phyloP scores from a whole-genome alignment of 2,888 invertebrate species.

The Folsomia manolachei region DNA sequence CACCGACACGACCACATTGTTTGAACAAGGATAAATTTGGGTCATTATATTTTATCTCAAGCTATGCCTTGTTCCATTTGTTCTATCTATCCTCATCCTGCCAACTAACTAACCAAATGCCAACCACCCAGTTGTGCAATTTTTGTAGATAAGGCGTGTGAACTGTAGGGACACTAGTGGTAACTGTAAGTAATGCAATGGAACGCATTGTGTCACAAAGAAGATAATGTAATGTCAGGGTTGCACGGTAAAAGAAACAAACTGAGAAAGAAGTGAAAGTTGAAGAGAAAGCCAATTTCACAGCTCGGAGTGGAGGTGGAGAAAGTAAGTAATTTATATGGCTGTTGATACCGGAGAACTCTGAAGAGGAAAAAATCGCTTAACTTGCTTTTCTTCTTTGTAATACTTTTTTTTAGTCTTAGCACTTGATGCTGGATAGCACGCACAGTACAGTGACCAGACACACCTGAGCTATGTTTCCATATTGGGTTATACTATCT shows the following conservation, averaged over 20 bases:
- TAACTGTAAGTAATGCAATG: neutral
- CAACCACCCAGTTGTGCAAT: too few relatives aligned
- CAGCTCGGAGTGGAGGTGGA: neutral
- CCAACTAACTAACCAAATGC: neutral
- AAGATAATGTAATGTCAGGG: too few relatives aligned
- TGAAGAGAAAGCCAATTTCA: neutral
- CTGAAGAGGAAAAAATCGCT: neutral
- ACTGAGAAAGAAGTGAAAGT: neutral
- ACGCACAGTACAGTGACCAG: too few relatives aligned
- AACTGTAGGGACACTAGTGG: neutral
- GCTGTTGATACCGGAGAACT: neutral
- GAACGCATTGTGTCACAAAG: neutral
- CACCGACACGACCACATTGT: neutral
- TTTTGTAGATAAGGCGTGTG: too few relatives aligned
- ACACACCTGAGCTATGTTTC: too few relatives aligned
- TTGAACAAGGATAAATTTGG: constrained; percentile 1
- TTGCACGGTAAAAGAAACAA: too few relatives aligned
- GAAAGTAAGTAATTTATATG: constrained; percentile 4
- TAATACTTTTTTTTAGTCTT: too few relatives aligned
- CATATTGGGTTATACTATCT: too few relatives aligned
- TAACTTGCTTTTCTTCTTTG: neutral
- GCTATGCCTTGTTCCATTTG: neutral
- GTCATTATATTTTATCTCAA: too few relatives aligned
- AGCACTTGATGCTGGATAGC: too few relatives aligned
- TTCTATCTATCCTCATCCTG: neutral